These are phyloP conservation scores for Characodon lateralis DNA, from an alignment of 2,797 vertebrate genomes.

Conservation along the genomic window DNA sequence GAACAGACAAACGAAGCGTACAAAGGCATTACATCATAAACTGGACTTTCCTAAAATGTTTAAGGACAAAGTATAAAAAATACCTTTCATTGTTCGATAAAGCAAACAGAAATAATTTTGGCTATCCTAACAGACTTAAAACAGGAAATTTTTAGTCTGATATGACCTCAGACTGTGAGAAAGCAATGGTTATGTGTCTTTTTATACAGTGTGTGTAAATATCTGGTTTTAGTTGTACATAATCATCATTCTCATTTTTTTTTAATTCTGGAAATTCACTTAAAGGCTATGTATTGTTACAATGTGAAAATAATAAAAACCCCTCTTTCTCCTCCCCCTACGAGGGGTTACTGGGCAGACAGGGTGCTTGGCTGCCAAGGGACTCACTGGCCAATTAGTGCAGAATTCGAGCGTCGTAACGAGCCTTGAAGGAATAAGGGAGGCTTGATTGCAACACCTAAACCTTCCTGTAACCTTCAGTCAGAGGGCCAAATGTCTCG, in stretches of 20 bases:
- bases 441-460: constrained; percentile 80
- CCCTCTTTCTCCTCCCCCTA: constrained; percentile 42
- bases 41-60: too few relatives aligned
- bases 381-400: constrained; percentile 76
- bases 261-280: constrained; percentile 44
- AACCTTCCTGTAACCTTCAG: constrained; percentile 75
- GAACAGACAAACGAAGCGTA: too few relatives aligned
- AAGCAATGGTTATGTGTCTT: neutral
- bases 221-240: neutral
- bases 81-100: neutral
- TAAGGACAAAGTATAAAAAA: neutral
- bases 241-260: constrained; percentile 20
- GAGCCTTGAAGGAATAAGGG: constrained; percentile 71
- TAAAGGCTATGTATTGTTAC: constrained; percentile 60
- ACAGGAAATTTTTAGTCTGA: neutral
- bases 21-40: too few relatives aligned
- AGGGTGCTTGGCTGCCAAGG: constrained; percentile 62
- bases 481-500: constrained; percentile 68
- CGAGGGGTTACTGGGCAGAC: constrained; percentile 61
- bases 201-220: neutral
- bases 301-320: constrained; percentile 70
- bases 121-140: neutral
- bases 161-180: neutral
- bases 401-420: constrained; percentile 69
- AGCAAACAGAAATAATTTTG: neutral